These are phyloP conservation scores for Anoplopoma fimbria DNA, from an alignment of 2,113 vertebrate species.

Conservation along the genomic window DNA sequence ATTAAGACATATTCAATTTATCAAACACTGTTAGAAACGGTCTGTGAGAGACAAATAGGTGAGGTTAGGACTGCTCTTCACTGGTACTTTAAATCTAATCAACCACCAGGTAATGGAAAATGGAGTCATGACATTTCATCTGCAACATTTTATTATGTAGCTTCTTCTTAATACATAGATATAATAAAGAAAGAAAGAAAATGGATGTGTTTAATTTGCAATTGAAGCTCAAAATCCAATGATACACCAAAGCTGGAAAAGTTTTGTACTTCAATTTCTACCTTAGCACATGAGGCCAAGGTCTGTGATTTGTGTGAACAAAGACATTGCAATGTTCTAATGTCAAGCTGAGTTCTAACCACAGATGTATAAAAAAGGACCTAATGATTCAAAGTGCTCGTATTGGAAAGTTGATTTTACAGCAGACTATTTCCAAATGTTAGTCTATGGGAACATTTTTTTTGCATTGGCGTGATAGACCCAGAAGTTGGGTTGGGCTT, in stretches of 20 bases:
- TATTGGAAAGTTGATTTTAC: too few species aligned
- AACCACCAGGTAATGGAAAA: conserved; percentile 22
- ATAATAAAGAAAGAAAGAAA: too few species aligned
- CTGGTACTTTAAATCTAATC: conserved; percentile 22
- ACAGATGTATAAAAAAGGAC: too few species aligned
- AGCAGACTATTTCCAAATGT: too few species aligned
- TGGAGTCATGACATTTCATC: conserved; percentile 14
- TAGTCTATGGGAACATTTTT: too few species aligned
- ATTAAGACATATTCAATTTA: conserved; percentile 5
- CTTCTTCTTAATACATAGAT: background rate
- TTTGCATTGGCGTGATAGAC: background rate
- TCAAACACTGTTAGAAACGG: background rate
- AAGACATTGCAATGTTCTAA: too few species aligned
- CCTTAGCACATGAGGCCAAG: background rate
- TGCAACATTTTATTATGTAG: background rate
- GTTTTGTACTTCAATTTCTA: background rate
- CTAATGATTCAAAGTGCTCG: too few species aligned
- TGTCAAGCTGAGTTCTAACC: too few species aligned
- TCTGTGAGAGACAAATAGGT: conserved; percentile 1
- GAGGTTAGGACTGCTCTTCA: conserved; percentile 19
- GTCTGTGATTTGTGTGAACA: background rate
- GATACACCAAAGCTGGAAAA: background rate
- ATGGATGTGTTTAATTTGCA: background rate
- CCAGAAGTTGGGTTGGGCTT: background rate
- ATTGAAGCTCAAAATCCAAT: conserved; percentile 2